These are phyloP conservation scores for Anguilla megastoma DNA, from an alignment of 2,797 vertebrate genomes.

Conservation along the genomic window DNA sequence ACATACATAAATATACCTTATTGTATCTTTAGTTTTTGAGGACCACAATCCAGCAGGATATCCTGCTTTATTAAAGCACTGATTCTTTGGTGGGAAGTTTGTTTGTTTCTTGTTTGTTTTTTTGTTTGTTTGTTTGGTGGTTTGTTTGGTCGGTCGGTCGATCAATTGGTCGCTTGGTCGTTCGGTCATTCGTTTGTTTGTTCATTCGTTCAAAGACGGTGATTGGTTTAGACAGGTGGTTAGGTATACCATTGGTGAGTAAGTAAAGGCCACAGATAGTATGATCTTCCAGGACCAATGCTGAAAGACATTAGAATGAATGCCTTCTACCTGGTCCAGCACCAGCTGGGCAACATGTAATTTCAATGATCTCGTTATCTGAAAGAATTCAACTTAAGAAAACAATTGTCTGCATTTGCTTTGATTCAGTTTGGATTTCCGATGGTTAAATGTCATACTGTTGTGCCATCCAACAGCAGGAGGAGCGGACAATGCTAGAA, in stretches of 20 bases:
- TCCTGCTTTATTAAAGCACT: not conserved
- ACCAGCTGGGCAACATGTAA: not conserved
- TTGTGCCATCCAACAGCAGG: slow-evolving; percentile 72
- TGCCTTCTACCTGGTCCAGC: not conserved
- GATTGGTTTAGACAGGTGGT: no score
- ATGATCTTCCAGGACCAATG: no score
- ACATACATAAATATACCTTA: not conserved
- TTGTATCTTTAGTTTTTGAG: no score
- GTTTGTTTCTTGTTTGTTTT: no score
- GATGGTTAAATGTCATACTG: not conserved
- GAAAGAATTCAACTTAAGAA: not conserved
- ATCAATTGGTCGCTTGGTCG: no score
- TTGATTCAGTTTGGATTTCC: not conserved
- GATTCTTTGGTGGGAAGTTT: no score
- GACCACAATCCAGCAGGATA: not conserved
- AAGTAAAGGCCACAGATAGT: no score
- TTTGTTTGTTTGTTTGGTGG: no score
- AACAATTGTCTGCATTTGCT: not conserved
- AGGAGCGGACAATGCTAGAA: slow-evolving; percentile 91
- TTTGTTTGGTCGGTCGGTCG: no score
- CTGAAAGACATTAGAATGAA: not conserved
- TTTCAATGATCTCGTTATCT: not conserved
- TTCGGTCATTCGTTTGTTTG: no score
- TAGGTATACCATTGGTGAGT: no score
- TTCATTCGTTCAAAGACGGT: no score